Evolutionary conservation across 2,888 invertebrate species (phyloP), one percentile per base, ranked within the genome.

Genomic region (Melanophora roralis): DNA sequence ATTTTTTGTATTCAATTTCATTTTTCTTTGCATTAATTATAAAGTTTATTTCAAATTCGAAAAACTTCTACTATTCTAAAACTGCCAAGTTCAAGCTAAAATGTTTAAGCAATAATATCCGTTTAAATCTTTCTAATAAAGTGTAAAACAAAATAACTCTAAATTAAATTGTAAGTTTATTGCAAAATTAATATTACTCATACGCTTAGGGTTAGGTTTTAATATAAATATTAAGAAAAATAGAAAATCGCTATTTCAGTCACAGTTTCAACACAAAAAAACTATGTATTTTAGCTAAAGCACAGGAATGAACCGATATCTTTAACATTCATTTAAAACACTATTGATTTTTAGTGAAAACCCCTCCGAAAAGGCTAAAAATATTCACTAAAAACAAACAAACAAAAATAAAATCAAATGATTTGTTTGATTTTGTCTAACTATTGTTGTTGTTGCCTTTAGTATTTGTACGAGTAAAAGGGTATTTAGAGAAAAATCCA

Each of bases 321-420:
- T 53, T 65, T 19, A 67, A 43, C 7, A 43, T 32, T 40, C 16
- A 7, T 43, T 32, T 14, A 34, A 34, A 51, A 38, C 12, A 55
- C 45, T 45, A 68, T 57, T 45, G 45, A 68, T 45, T 40, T 43
- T 40, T 45, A 7, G 16, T 7, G 27, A 34, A 43, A 27, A 47
- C 1, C 1, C 55, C 21, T 5, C 21, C 0, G 23, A 36, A 47
- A 43, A 62, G 19, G 8, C 32, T 27, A 5, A 27, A 27, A 27
- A 27, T 6, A 27, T 27, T 27, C 27, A 9, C 2, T 12, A n/a
- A 40, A 49, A 45, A 40, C 9, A 19, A 14, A 43, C 27, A 19
- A n/a, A n/a, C n/a, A n/a, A n/a, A n/a, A n/a, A 72, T 21, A 51
- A 47, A 40, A 60, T 21, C 27, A 60, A 67, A 72, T 62, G 53